Percentiles rank a stretch among this genome's conserved stretches.
phyloP scores from a whole-genome alignment of 2,113 vertebrate species.

The Sylvia atricapilla region DNA sequence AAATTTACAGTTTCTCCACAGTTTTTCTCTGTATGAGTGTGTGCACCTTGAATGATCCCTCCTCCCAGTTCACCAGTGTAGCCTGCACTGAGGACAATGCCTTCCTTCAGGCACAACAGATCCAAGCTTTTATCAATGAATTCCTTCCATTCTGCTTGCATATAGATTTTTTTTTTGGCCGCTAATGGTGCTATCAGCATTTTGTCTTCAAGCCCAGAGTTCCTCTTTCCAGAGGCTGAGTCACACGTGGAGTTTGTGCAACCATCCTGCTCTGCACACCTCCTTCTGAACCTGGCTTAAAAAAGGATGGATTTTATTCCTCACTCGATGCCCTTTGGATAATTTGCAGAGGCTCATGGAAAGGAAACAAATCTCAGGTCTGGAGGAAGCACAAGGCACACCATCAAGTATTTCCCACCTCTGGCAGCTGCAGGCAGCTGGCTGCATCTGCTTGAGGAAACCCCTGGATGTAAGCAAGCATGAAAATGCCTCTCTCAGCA shows the following conservation, averaged over 20 bases:
- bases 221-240: background rate
- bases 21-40: background rate
- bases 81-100: background rate
- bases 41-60: background rate
- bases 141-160: background rate
- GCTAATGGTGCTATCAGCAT: background rate
- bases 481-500: slow-evolving; percentile 14
- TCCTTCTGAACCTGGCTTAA: background rate
- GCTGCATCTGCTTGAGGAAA: slow-evolving; percentile 25
- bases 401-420: background rate
- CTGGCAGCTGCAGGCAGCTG: slow-evolving; percentile 42
- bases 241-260: background rate
- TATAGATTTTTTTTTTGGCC: background rate
- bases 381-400: background rate
- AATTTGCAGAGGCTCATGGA: background rate
- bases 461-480: background rate
- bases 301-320: background rate
- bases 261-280: background rate
- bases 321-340: background rate
- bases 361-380: background rate
- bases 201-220: background rate
- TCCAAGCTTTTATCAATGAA: slow-evolving; percentile 20
- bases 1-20: background rate
- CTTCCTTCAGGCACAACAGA: slow-evolving; percentile 24
- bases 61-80: background rate